Percentiles rank a stretch among this genome's conserved stretches.
phyloP scores from a whole-genome alignment of 2,113 vertebrate species.

The Trochalopteron elliotii region DNA sequence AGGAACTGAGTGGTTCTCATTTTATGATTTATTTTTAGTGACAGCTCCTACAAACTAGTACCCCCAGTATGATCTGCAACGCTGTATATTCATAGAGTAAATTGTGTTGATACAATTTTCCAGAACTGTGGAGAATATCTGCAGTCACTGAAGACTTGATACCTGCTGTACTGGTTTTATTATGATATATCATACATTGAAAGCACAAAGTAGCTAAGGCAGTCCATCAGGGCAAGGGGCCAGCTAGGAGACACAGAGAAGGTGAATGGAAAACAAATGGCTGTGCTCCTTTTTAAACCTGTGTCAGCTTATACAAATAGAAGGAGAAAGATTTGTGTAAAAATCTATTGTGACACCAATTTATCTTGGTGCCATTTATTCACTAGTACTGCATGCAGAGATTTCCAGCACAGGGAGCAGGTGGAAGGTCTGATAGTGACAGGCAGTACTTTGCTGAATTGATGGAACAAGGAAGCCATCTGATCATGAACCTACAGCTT shows the following conservation, averaged over 20 bases:
- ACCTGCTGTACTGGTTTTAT: not conserved
- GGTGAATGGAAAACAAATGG: slow-evolving; percentile 29
- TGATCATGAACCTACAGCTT: not conserved
- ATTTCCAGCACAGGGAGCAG: slow-evolving; percentile 16
- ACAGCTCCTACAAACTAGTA: not conserved
- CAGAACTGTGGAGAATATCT: not conserved
- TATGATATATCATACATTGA: not conserved
- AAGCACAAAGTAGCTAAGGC: not conserved
- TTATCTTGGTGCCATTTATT: slow-evolving; percentile 30
- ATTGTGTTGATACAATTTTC: not conserved
- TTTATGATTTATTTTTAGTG: not conserved
- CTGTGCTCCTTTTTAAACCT: not conserved
- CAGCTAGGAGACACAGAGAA: not conserved
- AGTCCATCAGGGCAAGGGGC: not conserved
- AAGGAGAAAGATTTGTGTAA: slow-evolving; percentile 13
- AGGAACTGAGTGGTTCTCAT: not conserved
- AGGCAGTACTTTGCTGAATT: slow-evolving; percentile 3
- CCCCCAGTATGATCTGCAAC: not conserved
- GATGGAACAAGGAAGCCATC: not conserved
- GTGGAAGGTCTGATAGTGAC: slow-evolving; percentile 9
- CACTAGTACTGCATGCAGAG: not conserved
- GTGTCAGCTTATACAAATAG: not conserved
- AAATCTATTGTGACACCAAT: slow-evolving; percentile 17
- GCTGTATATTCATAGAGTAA: not conserved
- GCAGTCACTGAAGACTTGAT: not conserved